Base-by-base conservation (phyloP, 2,797 vertebrate genomes). In the Etheostoma perlongum region DNA sequence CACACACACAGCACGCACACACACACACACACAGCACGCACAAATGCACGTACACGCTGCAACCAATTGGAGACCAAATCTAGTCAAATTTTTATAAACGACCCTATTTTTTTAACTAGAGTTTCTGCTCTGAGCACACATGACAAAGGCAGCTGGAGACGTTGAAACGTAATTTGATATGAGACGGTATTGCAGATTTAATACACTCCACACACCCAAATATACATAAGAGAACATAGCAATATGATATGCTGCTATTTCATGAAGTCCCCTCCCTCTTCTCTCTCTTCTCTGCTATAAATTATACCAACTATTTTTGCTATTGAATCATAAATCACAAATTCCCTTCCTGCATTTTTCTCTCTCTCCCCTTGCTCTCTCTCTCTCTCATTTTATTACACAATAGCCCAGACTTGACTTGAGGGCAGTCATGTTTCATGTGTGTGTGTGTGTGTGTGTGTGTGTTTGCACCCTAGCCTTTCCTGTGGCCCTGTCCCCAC, bases 401-500 rank as follows among this genome's bases (percentile, higher is more conserved):
- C 89, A 88, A 87, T 79, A 83, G 85, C 40, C 57, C 72, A 81
- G 74, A 87, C 81, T 72, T 72, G 33, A 73, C 82, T 78, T 89
- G 64, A 84, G 79, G 55, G 54, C 72, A 69, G 71, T 54, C 54
- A 60, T 76, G 25, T 73, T 66, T 71, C 16, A 60, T 79, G 27
- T 79, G 62, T 65, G 60, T 72, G 44, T 77, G 27, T 81, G 57
- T 75, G 30, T 10, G 36, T 52, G 63, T 54, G 71, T 68, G 63
- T 80, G 51, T 25, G 36, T 54, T 33, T 68, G 51, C 72, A 82
- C 74, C 70, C 75, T 81, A 84, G 89, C 76, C 84, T 90, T 93
- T 94, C 93, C 94, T 92, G 90, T 88, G 79, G 80, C 86, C 84
- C 80, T 72, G 66, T 82, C 83, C 76, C 86, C 90, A 85, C 85